These are phyloP conservation scores for Scomber colias DNA, from an alignment of 2,113 vertebrate species.

Conservation along the genomic window DNA sequence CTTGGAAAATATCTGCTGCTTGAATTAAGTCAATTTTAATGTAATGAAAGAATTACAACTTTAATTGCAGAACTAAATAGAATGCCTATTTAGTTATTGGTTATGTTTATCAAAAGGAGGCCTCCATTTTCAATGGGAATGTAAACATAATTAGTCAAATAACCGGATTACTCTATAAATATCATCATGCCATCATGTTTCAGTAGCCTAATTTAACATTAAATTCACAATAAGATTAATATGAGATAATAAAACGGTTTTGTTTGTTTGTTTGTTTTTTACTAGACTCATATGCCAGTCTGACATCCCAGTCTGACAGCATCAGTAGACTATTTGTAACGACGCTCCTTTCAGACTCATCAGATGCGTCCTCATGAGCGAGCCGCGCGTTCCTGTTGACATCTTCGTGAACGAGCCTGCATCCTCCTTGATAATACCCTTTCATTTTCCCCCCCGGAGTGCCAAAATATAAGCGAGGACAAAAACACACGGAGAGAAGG, in stretches of 20 bases:
- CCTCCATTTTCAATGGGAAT: too few relatives aligned
- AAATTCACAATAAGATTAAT: not conserved
- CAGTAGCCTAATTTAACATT: not conserved
- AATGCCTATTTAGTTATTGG: too few relatives aligned
- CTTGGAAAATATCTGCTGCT: too few relatives aligned
- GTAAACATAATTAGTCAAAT: too few relatives aligned
- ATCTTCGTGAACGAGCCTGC: slow-evolving; percentile 55
- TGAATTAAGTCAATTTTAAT: too few relatives aligned
- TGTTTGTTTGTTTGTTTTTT: not conserved
- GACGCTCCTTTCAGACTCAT: not conserved
- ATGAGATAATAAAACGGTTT: not conserved
- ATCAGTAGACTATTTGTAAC: not conserved
- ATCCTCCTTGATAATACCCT: slow-evolving; percentile 31
- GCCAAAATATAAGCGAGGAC: not conserved
- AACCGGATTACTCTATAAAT: too few relatives aligned
- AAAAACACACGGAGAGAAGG: slow-evolving; percentile 47
- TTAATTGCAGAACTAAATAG: too few relatives aligned
- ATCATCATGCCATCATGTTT: too few relatives aligned
- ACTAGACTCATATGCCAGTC: not conserved
- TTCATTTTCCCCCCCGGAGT: slow-evolving; percentile 8
- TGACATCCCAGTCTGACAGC: not conserved
- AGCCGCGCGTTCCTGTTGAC: slow-evolving; percentile 58
- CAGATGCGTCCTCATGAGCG: slow-evolving; percentile 2
- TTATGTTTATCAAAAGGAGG: too few relatives aligned
- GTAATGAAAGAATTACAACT: too few relatives aligned